Evolutionary conservation across 2,797 vertebrate species (phyloP).

Genomic region (Allobates femoralis): DNA sequence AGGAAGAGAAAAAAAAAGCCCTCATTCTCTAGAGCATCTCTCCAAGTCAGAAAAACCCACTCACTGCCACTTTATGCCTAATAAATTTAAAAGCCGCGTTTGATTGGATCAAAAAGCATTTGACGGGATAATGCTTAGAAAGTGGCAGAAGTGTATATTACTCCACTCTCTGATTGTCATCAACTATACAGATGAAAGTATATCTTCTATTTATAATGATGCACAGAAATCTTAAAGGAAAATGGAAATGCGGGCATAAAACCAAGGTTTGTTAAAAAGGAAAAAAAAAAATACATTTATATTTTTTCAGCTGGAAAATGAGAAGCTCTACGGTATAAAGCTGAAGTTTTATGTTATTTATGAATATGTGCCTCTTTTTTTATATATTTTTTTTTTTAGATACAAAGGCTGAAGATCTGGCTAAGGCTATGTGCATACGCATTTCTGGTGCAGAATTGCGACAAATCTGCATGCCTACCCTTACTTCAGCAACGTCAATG

Average conservation of each 20-base stretch:
- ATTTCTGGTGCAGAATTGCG: too few relatives aligned
- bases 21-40: conserved; percentile 17
- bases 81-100: conserved; percentile 18
- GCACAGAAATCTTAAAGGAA: not conserved
- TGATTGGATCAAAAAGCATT: conserved; percentile 29
- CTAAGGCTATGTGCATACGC: too few relatives aligned
- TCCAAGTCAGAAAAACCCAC: conserved; percentile 30
- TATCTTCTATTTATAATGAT: not conserved
- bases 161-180: not conserved
- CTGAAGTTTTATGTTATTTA: not conserved
- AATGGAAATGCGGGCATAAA: not conserved
- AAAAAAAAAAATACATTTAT: not conserved
- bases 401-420: too few relatives aligned
- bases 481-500: too few relatives aligned
- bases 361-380: not conserved
- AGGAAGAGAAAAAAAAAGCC: not conserved
- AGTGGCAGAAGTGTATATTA: not conserved
- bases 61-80: conserved; percentile 40
- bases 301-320: not conserved
- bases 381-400: too few relatives aligned
- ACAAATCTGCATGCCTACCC: too few relatives aligned
- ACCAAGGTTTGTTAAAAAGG: not conserved
- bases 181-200: not conserved
- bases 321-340: not conserved
- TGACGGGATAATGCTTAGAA: conserved; percentile 17